Evolutionary conservation across 2,113 vertebrate species (phyloP).

Genomic region (Pavo muticus): DNA sequence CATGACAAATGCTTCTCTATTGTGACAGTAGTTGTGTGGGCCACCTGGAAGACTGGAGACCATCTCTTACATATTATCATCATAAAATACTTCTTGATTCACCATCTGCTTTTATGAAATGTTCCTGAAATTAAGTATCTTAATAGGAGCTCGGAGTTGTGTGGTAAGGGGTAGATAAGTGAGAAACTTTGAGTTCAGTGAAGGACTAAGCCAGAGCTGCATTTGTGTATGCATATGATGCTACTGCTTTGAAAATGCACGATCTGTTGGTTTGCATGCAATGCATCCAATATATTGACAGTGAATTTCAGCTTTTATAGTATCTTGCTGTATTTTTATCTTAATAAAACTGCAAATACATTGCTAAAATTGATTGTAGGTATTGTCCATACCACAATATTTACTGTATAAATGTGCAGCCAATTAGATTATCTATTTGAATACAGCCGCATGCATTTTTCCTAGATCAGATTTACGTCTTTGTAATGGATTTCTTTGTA

Average conservation of each 20-base stretch:
- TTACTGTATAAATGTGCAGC: background rate
- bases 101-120: slow-evolving; percentile 24
- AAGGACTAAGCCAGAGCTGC: background rate
- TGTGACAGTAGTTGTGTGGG: background rate
- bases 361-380: background rate
- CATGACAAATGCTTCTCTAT: background rate
- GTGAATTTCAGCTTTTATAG: background rate
- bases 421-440: background rate
- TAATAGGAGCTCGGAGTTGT: background rate
- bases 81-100: slow-evolving; percentile 17
- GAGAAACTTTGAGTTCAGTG: background rate
- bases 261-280: background rate
- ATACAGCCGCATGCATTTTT: background rate
- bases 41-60: slow-evolving; percentile 29
- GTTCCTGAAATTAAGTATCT: background rate
- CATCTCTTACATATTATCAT: background rate
- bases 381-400: background rate
- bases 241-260: background rate
- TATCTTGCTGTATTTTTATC: background rate
- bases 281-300: background rate
- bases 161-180: background rate
- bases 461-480: background rate
- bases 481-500: background rate
- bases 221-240: background rate
- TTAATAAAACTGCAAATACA: background rate